phyloP scores from a whole-genome alignment of 1,140 invertebrate species.

The Lordiphosa mommai region DNA sequence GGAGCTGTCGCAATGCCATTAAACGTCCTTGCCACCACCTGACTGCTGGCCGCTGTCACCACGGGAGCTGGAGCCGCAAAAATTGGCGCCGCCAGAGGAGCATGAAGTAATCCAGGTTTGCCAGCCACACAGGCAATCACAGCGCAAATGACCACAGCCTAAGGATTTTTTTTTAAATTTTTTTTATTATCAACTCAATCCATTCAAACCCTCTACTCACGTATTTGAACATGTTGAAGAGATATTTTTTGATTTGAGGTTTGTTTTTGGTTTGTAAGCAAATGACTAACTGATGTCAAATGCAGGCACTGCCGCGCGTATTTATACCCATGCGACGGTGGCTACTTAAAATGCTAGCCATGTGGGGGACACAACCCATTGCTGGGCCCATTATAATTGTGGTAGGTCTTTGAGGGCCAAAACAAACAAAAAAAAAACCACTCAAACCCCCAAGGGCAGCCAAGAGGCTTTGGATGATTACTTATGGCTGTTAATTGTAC shows the following conservation, averaged over 20 bases:
- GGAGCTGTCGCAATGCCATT: conserved; percentile 78
- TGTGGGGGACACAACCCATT: not conserved
- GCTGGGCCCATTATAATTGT: conserved; percentile 59
- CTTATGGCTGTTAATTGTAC: conserved; percentile 4
- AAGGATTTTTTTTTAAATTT: no score
- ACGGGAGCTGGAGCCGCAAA: conserved; percentile 23
- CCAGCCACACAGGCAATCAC: conserved; percentile 75
- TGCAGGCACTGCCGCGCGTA: conserved; percentile 30
- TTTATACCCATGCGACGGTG: conserved; percentile 42
- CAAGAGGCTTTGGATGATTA: conserved; percentile 26
- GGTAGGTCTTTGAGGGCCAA: conserved; percentile 51
- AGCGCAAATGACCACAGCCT: conserved; percentile 64
- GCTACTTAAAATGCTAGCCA: conserved; percentile 45
- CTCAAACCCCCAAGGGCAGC: conserved; percentile 61
- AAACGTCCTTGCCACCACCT: conserved; percentile 80
- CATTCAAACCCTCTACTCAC: conserved; percentile 40
- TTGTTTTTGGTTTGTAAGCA: conserved; percentile 27
- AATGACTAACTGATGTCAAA: conserved; percentile 51
- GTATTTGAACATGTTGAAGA: conserved; percentile 69
- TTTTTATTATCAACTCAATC: not conserved
- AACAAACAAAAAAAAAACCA: conserved; percentile 7
- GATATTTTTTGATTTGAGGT: conserved; percentile 19
- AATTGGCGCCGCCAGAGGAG: conserved; percentile 53
- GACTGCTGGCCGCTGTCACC: conserved; percentile 80
- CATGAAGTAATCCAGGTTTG: conserved; percentile 68